Evolutionary conservation across 2,113 vertebrate species (phyloP), one percentile per base, ranked within the genome.

Genomic region (Marmota monax): DNA sequence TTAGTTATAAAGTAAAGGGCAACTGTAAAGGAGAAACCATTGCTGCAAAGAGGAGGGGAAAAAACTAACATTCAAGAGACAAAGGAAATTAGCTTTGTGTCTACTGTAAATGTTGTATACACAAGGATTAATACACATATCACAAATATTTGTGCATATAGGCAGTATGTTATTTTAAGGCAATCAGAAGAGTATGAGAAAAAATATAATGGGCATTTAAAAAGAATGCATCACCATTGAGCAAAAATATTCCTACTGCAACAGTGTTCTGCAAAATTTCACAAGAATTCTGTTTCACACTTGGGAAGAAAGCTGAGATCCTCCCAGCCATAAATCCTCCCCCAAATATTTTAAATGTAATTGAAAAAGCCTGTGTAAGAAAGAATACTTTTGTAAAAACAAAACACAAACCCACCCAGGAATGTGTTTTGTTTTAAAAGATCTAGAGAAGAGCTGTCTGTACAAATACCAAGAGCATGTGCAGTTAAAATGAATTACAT

Each of bases 361-460:
- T 79, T 98, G 94, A 77, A 87, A 97, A 93, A 77, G 96, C 69
- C 95, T 53, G 82, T 27, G 12, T 96, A 95, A 96, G 98, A 78
- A 97, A 29, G 95, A 98, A 93, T 23, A 73, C 84, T 96, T 98
- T 95, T 96, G 53, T 80, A 70, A 97, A 97, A 96, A 87, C 91
- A 98, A 96, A 98, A 97, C 79, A 95, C 96, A 97, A 97, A 97
- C 92, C 96, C 97, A 96, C 97, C 93, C 63, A 95, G 82, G 94
- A 98, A 97, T 92, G 89, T 34, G 78, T 97, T 98, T 97, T 96
- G 73, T 98, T 98, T 98, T 96, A 97, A 97, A 96, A 97, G 95
- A 95, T 89, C 96, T 94, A 96, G 76, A 96, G 96, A 95, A 95
- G 96, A 95, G 34, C 88, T 88, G 42, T 95, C 79, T 88, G 88